A percentile compares a stretch with the other conserved stretches of the same genome.
These are phyloP conservation scores for Crocodylus rhombifer DNA, from an alignment of 2,797 vertebrate species.

Conservation along the genomic window DNA sequence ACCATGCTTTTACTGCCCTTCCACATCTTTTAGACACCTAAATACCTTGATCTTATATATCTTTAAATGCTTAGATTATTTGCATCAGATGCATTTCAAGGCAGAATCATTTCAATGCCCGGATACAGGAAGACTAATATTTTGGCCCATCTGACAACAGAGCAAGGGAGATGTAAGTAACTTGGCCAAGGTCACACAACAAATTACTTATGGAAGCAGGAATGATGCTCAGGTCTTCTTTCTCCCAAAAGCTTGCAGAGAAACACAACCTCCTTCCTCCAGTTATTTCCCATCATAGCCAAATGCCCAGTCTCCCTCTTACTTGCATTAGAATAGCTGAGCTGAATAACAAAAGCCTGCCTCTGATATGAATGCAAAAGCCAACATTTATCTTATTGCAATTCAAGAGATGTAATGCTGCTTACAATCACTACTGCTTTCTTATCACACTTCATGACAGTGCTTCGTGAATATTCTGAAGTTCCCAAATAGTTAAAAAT, in stretches of 20 bases:
- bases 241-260: not conserved
- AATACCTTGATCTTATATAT: not conserved
- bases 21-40: not conserved
- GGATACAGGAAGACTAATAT: not conserved
- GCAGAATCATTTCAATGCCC: not conserved
- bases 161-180: not conserved
- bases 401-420: not conserved
- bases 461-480: not conserved
- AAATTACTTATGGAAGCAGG: not conserved
- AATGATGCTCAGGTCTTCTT: not conserved
- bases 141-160: not conserved
- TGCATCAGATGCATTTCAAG: not conserved
- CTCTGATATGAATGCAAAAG: not conserved
- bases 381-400: not conserved
- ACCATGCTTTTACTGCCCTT: not conserved
- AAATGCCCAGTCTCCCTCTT: not conserved
- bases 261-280: not conserved
- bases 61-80: not conserved
- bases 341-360: not conserved
- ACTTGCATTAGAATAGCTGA: not conserved
- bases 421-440: not conserved
- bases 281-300: not conserved
- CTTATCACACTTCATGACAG: not conserved
- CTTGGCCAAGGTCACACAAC: not conserved
- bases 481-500: slow-evolving; percentile 5